Conservation (phyloP, 2,888 invertebrate genomes). For the Globia sparganii region DNA sequence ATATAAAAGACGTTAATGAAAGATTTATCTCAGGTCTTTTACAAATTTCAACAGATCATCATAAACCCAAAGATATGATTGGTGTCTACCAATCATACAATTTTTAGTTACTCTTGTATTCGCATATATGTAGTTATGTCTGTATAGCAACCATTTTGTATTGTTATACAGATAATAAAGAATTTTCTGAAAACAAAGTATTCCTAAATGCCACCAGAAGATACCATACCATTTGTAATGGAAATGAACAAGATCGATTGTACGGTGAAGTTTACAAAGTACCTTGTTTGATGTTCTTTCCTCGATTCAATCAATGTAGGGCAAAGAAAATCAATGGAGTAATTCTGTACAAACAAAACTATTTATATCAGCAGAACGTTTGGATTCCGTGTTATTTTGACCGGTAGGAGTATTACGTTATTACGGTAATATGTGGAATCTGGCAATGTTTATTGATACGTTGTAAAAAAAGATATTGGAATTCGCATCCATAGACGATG, state of each 20-base stretch:
- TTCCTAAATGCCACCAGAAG: conserved; percentile 25
- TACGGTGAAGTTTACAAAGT: conserved; percentile 40
- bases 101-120: not conserved
- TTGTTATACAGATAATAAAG: not conserved
- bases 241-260: conserved; percentile 42
- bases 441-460: not conserved
- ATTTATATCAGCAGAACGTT: conserved; percentile 27
- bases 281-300: conserved; percentile 39
- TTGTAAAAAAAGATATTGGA: not conserved
- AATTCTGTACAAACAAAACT: conserved; percentile 33
- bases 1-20: not conserved
- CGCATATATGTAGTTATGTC: not conserved
- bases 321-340: conserved; percentile 34
- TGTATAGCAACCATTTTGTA: not conserved
- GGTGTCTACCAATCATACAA: not conserved
- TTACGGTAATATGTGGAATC: not conserved
- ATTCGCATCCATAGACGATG: not conserved
- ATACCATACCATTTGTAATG: conserved; percentile 34
- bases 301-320: conserved; percentile 20
- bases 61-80: not conserved
- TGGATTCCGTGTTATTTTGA: conserved; percentile 31
- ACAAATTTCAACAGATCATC: not conserved
- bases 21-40: not conserved
- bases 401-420: not conserved
- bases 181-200: not conserved